Percentiles rank a stretch among this genome's conserved stretches.
Evolutionary conservation across 2,797 vertebrate genomes (phyloP).

Genomic region (Distichodus sexfasciatus): DNA sequence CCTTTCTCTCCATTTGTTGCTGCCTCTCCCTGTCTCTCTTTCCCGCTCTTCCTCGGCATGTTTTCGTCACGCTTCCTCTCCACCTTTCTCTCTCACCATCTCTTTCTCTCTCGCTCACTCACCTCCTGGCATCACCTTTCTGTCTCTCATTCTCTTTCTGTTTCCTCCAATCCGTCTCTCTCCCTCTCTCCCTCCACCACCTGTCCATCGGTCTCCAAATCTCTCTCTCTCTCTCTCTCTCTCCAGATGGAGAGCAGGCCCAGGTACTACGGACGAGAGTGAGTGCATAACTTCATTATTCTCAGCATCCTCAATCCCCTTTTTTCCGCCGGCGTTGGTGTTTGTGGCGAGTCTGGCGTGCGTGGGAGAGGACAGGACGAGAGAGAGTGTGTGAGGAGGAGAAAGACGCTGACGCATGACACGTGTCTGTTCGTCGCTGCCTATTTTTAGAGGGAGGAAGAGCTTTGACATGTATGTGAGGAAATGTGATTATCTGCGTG

Average conservation of each 20-base stretch:
- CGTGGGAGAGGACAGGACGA: constrained; percentile 33
- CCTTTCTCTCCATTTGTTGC: no score
- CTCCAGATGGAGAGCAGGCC: constrained; percentile 93
- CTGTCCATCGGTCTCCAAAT: constrained; percentile 68
- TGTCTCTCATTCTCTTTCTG: background rate
- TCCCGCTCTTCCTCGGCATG: no score
- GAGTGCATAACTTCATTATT: constrained; percentile 72
- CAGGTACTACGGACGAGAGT: constrained; percentile 99
- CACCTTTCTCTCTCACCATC: no score
- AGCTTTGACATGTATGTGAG: no score
- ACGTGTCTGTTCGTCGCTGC: no score
- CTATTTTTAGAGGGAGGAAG: no score
- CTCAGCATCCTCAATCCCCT: background rate
- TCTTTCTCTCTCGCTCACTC: no score
- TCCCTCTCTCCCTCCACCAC: constrained; percentile 40
- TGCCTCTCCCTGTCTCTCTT: no score
- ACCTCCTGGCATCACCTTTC: no score
- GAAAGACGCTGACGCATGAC: no score
- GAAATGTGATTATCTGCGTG: no score
- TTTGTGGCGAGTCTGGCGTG: background rate
- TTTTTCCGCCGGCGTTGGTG: constrained; percentile 4
- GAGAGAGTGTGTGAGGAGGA: background rate
- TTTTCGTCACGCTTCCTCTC: no score
- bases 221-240: background rate
- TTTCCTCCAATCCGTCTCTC: background rate